Evolutionary conservation across 2,888 invertebrate species (phyloP).

Genomic region (Sesia apiformis): DNA sequence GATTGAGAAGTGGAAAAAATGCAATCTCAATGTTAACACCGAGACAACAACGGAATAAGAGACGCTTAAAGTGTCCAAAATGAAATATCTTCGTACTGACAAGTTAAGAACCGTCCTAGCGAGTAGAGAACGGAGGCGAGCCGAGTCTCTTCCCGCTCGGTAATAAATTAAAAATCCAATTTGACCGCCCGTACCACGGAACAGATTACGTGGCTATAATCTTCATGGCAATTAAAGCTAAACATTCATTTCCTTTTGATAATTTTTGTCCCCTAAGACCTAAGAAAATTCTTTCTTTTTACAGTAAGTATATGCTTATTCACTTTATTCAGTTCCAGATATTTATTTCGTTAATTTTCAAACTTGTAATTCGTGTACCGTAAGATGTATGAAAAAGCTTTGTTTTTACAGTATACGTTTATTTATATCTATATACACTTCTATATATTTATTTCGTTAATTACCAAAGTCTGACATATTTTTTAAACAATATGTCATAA

Average conservation of each 20-base stretch:
- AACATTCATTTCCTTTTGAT: slow-evolving; percentile 5
- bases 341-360: too few species aligned
- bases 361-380: too few species aligned
- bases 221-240: slow-evolving; percentile 18
- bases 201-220: slow-evolving; percentile 18
- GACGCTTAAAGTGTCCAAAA: slow-evolving; percentile 36
- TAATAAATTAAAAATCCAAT: slow-evolving; percentile 29
- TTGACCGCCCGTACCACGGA: slow-evolving; percentile 11
- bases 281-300: too few species aligned
- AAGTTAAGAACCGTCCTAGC: slow-evolving; percentile 32
- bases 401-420: too few species aligned
- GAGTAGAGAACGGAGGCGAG: slow-evolving; percentile 15
- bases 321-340: too few species aligned
- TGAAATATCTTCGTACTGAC: slow-evolving; percentile 47
- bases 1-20: slow-evolving; percentile 4
- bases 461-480: too few species aligned
- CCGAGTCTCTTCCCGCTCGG: slow-evolving; percentile 15
- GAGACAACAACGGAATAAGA: slow-evolving; percentile 9
- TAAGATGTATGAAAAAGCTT: too few species aligned
- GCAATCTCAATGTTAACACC: slow-evolving; percentile 1
- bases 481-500: too few species aligned
- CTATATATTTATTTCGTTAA: too few species aligned
- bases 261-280: background rate
- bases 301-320: too few species aligned
- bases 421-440: too few species aligned